Evolutionary conservation across 1,140 invertebrate genomes (phyloP).

Genomic region (Euschistus heros): DNA sequence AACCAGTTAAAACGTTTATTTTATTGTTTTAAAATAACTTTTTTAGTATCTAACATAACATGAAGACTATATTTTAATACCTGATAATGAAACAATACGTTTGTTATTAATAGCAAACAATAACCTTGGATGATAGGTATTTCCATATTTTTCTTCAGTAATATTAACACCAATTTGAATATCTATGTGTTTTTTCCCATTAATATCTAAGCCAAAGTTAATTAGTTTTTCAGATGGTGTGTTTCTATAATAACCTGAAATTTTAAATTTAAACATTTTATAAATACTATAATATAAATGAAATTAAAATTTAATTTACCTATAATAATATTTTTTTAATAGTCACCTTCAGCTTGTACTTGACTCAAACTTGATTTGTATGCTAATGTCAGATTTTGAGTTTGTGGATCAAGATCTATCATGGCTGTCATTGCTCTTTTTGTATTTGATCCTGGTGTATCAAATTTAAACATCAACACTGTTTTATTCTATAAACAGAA

Average conservation of each 20-base stretch:
- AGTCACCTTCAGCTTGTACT: conserved; percentile 44
- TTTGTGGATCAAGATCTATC: conserved; percentile 42
- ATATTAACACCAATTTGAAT: conserved; percentile 42
- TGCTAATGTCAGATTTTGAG: conserved; percentile 46
- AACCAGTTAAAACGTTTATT: background rate
- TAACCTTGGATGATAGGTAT: conserved; percentile 49
- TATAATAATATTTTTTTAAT: background rate
- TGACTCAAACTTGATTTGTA: conserved; percentile 50
- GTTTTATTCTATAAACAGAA: conserved; percentile 40
- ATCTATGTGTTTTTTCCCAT: conserved; percentile 57
- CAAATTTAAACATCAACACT: conserved; percentile 47
- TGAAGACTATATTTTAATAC: conserved; percentile 35
- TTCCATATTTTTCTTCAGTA: conserved; percentile 45
- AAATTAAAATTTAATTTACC: conserved; percentile 1
- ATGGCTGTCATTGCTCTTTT: conserved; percentile 46
- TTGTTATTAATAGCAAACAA: conserved; percentile 55
- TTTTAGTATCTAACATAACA: background rate
- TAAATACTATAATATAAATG: background rate
- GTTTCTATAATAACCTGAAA: conserved; percentile 50
- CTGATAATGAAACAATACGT: conserved; percentile 49
- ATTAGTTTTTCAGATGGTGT: conserved; percentile 49
- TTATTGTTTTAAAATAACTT: background rate
- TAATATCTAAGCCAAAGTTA: conserved; percentile 53
- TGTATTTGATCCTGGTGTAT: conserved; percentile 50
- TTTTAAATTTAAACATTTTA: background rate